Percentiles rank a stretch among this genome's conserved stretches.
Evolutionary conservation across 2,797 vertebrate genomes (phyloP).

Genomic region (Anisognathus igniventris): DNA sequence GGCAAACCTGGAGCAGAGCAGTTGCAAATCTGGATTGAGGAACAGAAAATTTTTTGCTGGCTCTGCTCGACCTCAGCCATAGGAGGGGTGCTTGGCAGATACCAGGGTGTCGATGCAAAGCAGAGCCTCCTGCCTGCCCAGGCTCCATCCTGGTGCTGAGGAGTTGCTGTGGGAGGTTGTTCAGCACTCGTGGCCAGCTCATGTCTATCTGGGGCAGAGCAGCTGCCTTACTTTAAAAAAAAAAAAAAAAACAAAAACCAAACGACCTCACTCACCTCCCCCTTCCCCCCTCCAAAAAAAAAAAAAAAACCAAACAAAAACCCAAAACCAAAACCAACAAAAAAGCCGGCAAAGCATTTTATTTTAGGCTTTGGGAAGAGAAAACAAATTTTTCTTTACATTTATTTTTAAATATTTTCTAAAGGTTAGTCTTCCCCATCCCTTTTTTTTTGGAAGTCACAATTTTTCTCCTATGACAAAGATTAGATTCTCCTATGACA

Average conservation of each 20-base stretch:
- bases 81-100: background rate
- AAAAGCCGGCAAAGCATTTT: background rate
- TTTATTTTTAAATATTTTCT: background rate
- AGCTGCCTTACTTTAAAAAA: background rate
- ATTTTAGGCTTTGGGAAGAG: background rate
- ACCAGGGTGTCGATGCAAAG: background rate
- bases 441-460: background rate
- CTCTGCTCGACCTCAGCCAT: background rate
- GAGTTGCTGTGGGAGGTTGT: background rate
- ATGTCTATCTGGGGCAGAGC: background rate
- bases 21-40: background rate
- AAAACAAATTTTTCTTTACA: background rate
- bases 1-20: background rate
- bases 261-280: rapidly evolving
- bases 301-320: background rate
- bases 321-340: background rate
- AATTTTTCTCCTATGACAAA: background rate
- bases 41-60: background rate
- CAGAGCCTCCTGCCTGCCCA: background rate
- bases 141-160: background rate
- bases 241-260: background rate
- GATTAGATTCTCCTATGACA: background rate
- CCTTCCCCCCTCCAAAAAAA: no score
- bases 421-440: background rate
- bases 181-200: background rate